phyloP scores from a whole-genome alignment of 2,888 invertebrate genomes.

The Ethmia dodecea region DNA sequence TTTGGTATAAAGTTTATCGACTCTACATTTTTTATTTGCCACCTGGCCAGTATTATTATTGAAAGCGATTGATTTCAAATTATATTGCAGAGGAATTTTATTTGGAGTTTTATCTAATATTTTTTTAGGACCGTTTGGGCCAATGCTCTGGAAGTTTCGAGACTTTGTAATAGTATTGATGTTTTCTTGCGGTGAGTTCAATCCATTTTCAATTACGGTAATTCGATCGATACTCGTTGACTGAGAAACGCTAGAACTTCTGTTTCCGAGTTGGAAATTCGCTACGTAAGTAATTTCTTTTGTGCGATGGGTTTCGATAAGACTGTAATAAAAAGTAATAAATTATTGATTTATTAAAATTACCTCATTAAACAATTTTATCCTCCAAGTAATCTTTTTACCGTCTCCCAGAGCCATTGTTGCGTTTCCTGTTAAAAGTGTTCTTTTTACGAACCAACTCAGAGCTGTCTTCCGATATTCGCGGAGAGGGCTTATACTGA shows the following conservation, averaged over 20 bases:
- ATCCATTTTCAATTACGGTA: constrained; percentile 51
- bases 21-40: too few species aligned
- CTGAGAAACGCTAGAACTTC: constrained; percentile 28
- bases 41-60: too few species aligned
- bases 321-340: too few species aligned
- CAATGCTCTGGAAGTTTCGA: too few species aligned
- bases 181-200: not conserved
- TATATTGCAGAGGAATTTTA: not conserved
- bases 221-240: constrained; percentile 54
- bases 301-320: constrained; percentile 50
- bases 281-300: constrained; percentile 58
- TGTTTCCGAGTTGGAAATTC: constrained; percentile 39
- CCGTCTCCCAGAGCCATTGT: constrained; percentile 39
- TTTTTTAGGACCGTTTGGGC: too few species aligned
- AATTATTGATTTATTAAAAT: too few species aligned
- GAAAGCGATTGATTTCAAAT: not conserved
- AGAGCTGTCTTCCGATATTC: constrained; percentile 45
- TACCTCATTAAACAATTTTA: too few species aligned
- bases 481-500: constrained; percentile 51
- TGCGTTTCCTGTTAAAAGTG: constrained; percentile 23
- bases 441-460: constrained; percentile 21
- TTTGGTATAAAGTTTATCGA: not conserved
- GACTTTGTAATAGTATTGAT: not conserved
- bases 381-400: constrained; percentile 16
- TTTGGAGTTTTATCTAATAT: not conserved